Conservation (phyloP, 1,140 invertebrate genomes). For the Subanguina moxae region DNA sequence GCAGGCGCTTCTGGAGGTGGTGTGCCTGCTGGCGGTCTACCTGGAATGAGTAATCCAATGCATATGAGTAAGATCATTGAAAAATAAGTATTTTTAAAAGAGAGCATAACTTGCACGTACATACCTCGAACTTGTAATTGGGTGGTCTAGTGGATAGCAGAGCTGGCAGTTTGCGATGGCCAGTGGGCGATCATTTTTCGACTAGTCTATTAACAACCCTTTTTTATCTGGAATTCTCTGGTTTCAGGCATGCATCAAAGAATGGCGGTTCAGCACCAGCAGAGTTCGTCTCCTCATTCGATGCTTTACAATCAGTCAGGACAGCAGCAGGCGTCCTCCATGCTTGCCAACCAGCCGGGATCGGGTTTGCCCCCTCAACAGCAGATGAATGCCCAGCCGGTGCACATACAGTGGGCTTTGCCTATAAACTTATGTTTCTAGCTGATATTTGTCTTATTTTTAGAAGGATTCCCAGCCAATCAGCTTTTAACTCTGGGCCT, state of each 20-base stretch:
- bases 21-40: background rate
- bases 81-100: background rate
- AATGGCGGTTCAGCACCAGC: constrained; percentile 11
- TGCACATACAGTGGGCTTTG: constrained; percentile 12
- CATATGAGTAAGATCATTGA: constrained; percentile 12
- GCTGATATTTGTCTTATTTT: too few relatives aligned
- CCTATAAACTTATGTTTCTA: too few relatives aligned
- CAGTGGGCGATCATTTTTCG: too few relatives aligned
- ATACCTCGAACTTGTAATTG: too few relatives aligned
- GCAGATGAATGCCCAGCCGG: background rate
- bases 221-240: too few relatives aligned
- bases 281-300: background rate
- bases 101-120: background rate
- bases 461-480: constrained; percentile 31
- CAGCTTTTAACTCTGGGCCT: constrained; percentile 16
- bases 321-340: background rate
- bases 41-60: constrained; percentile 12
- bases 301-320: background rate
- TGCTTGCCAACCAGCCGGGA: too few relatives aligned
- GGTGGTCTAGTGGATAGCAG: too few relatives aligned
- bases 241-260: constrained; percentile 3
- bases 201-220: too few relatives aligned
- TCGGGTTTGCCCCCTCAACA: background rate
- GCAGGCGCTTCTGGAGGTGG: background rate
- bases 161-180: too few relatives aligned